phyloP scores from a whole-genome alignment of 2,888 invertebrate species.

The Eulithis prunata region DNA sequence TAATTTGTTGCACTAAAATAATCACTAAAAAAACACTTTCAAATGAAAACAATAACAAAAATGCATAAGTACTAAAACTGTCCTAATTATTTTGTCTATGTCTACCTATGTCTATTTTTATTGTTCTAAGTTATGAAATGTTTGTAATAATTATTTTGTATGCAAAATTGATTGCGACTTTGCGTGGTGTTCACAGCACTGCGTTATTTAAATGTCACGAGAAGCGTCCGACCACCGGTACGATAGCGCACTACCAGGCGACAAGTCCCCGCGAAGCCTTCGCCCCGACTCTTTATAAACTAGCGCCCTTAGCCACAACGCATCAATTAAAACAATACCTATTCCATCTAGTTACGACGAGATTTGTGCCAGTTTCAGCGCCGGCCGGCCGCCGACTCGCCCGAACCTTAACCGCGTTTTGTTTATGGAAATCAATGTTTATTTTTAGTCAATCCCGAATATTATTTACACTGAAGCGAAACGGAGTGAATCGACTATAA shows the following conservation, averaged over 20 bases:
- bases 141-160: background rate
- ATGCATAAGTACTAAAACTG: no score
- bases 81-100: no score
- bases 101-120: no score
- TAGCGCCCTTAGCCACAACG: slow-evolving; percentile 62
- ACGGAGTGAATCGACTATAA: slow-evolving; percentile 49
- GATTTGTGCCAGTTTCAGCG: slow-evolving; percentile 72
- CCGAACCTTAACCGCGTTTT: slow-evolving; percentile 33
- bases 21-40: slow-evolving; percentile 15
- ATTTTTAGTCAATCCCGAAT: slow-evolving; percentile 62
- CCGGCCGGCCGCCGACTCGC: slow-evolving; percentile 23
- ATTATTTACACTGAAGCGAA: slow-evolving; percentile 58
- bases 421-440: slow-evolving; percentile 48
- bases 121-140: no score
- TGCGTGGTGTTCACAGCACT: background rate
- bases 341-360: slow-evolving; percentile 72
- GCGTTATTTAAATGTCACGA: background rate
- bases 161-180: background rate
- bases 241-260: slow-evolving; percentile 46
- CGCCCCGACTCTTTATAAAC: slow-evolving; percentile 63
- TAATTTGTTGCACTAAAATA: slow-evolving; percentile 12
- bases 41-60: background rate
- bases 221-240: slow-evolving; percentile 55
- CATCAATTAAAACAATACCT: slow-evolving; percentile 69
- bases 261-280: slow-evolving; percentile 63